phyloP scores from a whole-genome alignment of 2,797 vertebrate species.

The Poliocrania exsul region DNA sequence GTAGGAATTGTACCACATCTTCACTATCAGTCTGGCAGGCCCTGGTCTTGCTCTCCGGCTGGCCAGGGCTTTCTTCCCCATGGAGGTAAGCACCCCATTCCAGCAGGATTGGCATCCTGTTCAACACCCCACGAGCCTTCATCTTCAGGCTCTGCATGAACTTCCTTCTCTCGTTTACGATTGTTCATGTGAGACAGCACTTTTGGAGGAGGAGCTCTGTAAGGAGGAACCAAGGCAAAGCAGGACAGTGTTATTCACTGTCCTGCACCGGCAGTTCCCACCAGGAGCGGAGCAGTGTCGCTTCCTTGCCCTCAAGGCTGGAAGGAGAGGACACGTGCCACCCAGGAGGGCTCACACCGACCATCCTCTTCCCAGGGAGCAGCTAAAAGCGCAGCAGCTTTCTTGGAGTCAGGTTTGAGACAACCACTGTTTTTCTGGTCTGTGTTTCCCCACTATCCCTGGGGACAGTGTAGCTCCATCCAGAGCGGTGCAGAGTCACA shows the following conservation, averaged over 20 bases:
- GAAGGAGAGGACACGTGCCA: not conserved
- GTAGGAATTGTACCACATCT: not conserved
- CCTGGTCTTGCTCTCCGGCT: not conserved
- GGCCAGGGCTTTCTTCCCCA: not conserved
- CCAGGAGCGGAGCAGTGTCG: accelerated
- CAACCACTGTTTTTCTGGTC: accelerated
- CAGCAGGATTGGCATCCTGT: not conserved
- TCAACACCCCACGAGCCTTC: not conserved
- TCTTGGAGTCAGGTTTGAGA: not conserved
- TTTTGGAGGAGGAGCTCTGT: not conserved
- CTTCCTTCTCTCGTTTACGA: not conserved
- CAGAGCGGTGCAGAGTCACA: not conserved
- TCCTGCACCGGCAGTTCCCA: accelerated
- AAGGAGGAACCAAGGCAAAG: not conserved
- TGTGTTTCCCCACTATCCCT: accelerated
- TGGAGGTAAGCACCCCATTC: not conserved
- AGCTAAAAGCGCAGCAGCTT: not conserved
- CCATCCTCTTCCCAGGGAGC: not conserved
- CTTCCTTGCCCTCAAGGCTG: not conserved
- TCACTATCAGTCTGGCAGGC: not conserved
- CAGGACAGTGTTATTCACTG: not conserved
- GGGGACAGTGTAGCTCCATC: not conserved
- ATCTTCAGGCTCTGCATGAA: not conserved
- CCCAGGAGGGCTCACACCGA: accelerated
- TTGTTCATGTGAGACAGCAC: not conserved